phyloP scores from a whole-genome alignment of 2,113 vertebrate species.

The Brevimyrus niger region DNA sequence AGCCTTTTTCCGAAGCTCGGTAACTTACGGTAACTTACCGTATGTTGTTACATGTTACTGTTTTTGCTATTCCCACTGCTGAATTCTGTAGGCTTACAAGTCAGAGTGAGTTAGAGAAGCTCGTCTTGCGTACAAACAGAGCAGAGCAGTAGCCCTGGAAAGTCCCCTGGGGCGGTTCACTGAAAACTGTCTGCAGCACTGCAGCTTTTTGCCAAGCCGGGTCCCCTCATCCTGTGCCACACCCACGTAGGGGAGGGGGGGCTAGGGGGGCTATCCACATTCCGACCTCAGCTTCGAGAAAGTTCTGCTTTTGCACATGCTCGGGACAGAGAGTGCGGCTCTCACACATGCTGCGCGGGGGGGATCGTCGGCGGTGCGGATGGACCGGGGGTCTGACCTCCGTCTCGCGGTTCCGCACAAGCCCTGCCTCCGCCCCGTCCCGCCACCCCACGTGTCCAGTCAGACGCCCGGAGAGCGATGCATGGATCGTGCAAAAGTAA shows the following conservation, averaged over 20 bases:
- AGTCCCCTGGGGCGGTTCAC: conserved; percentile 12
- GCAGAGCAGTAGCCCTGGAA: conserved; percentile 34
- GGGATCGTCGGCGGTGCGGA: conserved; percentile 25
- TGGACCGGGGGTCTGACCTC: conserved; percentile 17
- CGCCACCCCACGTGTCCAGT: conserved; percentile 38
- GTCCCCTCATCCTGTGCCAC: background rate
- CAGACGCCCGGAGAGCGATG: conserved; percentile 47
- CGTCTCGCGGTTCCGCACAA: conserved; percentile 27
- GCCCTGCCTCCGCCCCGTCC: conserved; percentile 30
- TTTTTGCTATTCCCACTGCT: conserved; percentile 24
- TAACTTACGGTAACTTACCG: conserved; percentile 64
- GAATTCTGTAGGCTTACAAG: conserved; percentile 25
- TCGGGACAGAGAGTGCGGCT: conserved; percentile 40
- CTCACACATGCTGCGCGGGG: conserved; percentile 50
- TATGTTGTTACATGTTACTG: conserved; percentile 33
- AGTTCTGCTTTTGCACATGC: conserved; percentile 44
- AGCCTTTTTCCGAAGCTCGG: conserved; percentile 32
- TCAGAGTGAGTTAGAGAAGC: conserved; percentile 20
- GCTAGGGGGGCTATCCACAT: background rate
- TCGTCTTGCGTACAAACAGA: conserved; percentile 33
- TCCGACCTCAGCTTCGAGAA: background rate
- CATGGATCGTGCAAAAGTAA: conserved; percentile 55
- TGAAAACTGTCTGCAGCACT: conserved; percentile 18
- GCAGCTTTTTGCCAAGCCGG: background rate
- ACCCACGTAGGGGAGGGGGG: background rate